Base-by-base conservation (phyloP, 1,140 invertebrate species). In the Leptinotarsa texana region DNA sequence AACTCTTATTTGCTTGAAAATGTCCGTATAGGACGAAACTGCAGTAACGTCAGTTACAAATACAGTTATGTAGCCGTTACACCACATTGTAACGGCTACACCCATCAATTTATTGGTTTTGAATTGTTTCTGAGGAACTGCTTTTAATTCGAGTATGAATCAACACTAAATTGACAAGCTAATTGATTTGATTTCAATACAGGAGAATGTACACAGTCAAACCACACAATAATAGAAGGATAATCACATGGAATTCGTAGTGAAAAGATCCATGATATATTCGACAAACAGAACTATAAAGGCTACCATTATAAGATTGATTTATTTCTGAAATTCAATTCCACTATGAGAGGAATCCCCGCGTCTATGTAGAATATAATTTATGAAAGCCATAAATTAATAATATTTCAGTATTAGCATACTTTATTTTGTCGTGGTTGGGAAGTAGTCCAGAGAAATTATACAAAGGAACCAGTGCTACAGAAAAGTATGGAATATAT, bases 351-450 rank as follows among this genome's bases (percentile, higher is more conserved):
- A 18, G 15, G 15, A 21, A 65, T 65, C 15, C 63, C 63, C 48
- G 33, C 42, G 47, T 49, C 33, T 69, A n/a, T 49, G 27, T 51
- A 69, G 15, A 18, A n/a, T 51, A 24, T 78, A 75, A 78, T 78
- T 78, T 78, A 78, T 78, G 75, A 74, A 67, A 24, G 74, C 57
- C 63, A 78, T 78, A 78, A 78, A 78, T 78, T 78, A 78, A 78
- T 78, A 76, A 78, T 78, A 75, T 78, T 74, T 73, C 69, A 72
- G 73, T 65, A 77, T 77, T 77, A 72, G 74, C 74, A 74, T 77
- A 67, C 63, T 69, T 51, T 68, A 51, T 73, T 71, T 77, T 73
- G 73, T 66, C 57, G 4, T 42, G 69, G 62, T 61, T 21, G 6
- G 63, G 11, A n/a, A n/a, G 17, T 21, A 62, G 61, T 21, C 61